phyloP scores from a whole-genome alignment of 1,140 invertebrate species.

The Drosophila kanapiae region DNA sequence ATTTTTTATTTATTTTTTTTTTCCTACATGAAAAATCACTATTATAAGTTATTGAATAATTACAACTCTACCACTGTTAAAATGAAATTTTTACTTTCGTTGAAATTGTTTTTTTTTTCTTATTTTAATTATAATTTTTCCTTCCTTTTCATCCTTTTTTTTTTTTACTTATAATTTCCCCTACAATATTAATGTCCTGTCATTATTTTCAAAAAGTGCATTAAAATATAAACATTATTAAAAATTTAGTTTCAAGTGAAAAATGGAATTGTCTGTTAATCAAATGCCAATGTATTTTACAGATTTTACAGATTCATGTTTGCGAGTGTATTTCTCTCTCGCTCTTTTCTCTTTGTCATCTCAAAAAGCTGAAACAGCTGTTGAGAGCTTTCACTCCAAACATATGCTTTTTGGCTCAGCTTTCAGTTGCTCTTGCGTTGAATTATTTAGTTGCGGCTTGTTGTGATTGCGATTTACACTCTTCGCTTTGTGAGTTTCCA shows the following conservation, averaged over 20 bases:
- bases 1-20: no score
- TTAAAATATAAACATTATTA: background rate
- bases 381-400: slow-evolving; percentile 25
- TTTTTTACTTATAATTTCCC: no score
- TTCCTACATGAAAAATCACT: no score
- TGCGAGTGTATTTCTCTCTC: background rate
- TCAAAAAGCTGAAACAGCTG: slow-evolving; percentile 6
- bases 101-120: no score
- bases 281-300: background rate
- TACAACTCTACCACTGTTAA: no score
- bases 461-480: slow-evolving; percentile 35
- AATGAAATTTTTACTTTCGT: no score
- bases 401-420: slow-evolving; percentile 20
- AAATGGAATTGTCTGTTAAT: background rate
- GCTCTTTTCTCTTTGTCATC: background rate
- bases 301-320: no score
- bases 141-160: no score
- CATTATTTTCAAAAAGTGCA: no score
- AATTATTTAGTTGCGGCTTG: slow-evolving; percentile 44
- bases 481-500: background rate
- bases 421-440: slow-evolving; percentile 8
- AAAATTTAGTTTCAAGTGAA: background rate
- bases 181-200: no score
- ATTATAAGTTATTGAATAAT: no score
- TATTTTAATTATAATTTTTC: no score